phyloP scores from a whole-genome alignment of 2,888 invertebrate genomes.

The Xanthia icteritia region DNA sequence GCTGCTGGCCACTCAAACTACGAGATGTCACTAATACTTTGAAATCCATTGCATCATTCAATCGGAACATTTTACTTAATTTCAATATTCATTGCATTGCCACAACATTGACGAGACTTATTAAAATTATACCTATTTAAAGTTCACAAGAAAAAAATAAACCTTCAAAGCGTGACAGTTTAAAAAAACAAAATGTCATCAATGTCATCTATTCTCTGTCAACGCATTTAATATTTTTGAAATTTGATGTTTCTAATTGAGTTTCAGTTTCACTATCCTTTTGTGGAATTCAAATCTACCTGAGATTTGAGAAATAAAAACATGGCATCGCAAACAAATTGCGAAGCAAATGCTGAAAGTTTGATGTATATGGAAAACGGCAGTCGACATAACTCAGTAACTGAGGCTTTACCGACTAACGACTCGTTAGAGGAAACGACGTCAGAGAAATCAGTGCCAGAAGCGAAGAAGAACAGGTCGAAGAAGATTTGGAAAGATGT shows the following conservation, averaged over 20 bases:
- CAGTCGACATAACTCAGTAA: background rate
- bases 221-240: background rate
- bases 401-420: background rate
- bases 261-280: slow-evolving; percentile 4
- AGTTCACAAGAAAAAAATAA: background rate
- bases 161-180: background rate
- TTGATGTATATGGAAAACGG: background rate
- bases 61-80: slow-evolving; percentile 15
- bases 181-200: slow-evolving; percentile 15
- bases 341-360: background rate
- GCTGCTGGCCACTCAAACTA: slow-evolving; percentile 61
- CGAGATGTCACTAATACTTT: slow-evolving; percentile 67
- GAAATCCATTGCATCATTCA: slow-evolving; percentile 67
- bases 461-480: background rate
- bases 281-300: background rate
- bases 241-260: background rate
- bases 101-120: slow-evolving; percentile 6
- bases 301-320: background rate
- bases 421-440: background rate
- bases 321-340: slow-evolving; percentile 14
- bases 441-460: background rate
- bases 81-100: slow-evolving; percentile 30
- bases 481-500: slow-evolving; percentile 60
- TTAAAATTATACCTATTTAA: slow-evolving; percentile 33
- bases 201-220: background rate